Evolutionary conservation across 2,888 invertebrate species (phyloP).

Genomic region (Aelia acuminata): DNA sequence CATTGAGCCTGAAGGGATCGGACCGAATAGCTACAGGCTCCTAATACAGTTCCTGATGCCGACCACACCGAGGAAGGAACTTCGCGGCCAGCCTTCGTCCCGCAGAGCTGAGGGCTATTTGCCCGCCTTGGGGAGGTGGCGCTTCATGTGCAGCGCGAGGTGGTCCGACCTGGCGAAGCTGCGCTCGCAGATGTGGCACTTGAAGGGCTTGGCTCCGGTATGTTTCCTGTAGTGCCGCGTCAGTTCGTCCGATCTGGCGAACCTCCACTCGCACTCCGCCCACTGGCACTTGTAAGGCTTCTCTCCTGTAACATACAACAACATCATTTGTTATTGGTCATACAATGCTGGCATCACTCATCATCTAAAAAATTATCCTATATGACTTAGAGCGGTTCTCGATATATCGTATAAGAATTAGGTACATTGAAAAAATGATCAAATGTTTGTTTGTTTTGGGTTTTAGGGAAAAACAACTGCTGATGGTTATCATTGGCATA

Average conservation of each 20-base stretch:
- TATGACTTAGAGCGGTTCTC: neutral
- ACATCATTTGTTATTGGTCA: constrained; percentile 61
- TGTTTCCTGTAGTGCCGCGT: constrained; percentile 75
- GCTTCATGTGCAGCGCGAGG: constrained; percentile 74
- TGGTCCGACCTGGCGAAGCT: constrained; percentile 75
- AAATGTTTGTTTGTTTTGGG: too few species aligned
- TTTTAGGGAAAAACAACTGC: too few species aligned
- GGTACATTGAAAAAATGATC: too few species aligned
- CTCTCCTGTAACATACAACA: constrained; percentile 70
- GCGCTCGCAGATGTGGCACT: constrained; percentile 73
- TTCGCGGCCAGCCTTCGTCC: neutral
- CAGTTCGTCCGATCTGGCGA: constrained; percentile 74
- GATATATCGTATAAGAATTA: too few species aligned
- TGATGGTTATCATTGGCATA: too few species aligned
- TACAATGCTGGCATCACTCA: neutral
- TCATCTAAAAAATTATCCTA: neutral
- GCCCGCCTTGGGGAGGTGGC: constrained; percentile 86
- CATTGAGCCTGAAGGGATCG: neutral
- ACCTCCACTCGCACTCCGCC: constrained; percentile 74
- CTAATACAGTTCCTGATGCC: neutral
- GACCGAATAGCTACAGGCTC: neutral
- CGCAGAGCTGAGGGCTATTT: neutral
- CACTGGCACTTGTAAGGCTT: constrained; percentile 74
- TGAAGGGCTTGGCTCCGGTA: constrained; percentile 75
- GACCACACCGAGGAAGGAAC: neutral